Percentiles rank a stretch among this genome's conserved stretches.
Conservation (phyloP, 2,113 vertebrate species). For the Entelurus aequoreus region DNA sequence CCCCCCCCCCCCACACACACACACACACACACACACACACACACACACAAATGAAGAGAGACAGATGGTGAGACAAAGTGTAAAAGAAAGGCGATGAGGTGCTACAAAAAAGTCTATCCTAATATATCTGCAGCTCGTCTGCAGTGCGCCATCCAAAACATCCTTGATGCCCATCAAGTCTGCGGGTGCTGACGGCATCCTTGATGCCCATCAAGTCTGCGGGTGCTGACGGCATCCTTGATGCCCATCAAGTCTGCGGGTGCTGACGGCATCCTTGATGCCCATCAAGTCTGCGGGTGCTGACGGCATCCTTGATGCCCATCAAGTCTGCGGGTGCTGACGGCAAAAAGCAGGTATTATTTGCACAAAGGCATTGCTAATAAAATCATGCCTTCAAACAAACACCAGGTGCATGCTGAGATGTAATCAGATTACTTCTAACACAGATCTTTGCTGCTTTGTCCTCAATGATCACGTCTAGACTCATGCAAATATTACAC, state of each 20-base stretch:
- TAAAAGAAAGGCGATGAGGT: neutral
- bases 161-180: constrained; percentile 42
- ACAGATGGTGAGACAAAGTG: constrained; percentile 24
- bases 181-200: constrained; percentile 19
- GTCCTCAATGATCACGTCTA: constrained; percentile 11
- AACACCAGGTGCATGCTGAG: constrained; percentile 11
- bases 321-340: constrained; percentile 16
- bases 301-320: no score
- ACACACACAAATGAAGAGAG: constrained; percentile 36
- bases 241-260: constrained; percentile 48
- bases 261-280: constrained; percentile 26
- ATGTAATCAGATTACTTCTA: constrained; percentile 30
- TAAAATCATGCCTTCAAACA: constrained; percentile 21
- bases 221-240: no score
- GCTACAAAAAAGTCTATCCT: constrained; percentile 25
- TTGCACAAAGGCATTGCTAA: constrained; percentile 35
- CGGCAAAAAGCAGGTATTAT: constrained; percentile 24
- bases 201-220: constrained; percentile 43
- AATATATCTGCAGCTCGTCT: constrained; percentile 46
- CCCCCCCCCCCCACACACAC: constrained; percentile 11
- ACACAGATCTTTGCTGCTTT: constrained; percentile 4
- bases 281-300: constrained; percentile 50
- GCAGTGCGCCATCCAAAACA: constrained; percentile 37
- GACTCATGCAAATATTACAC: neutral
- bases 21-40: constrained; percentile 20